These are phyloP conservation scores for Lithodes maja DNA, from an alignment of 2,888 invertebrate genomes.

Conservation along the genomic window DNA sequence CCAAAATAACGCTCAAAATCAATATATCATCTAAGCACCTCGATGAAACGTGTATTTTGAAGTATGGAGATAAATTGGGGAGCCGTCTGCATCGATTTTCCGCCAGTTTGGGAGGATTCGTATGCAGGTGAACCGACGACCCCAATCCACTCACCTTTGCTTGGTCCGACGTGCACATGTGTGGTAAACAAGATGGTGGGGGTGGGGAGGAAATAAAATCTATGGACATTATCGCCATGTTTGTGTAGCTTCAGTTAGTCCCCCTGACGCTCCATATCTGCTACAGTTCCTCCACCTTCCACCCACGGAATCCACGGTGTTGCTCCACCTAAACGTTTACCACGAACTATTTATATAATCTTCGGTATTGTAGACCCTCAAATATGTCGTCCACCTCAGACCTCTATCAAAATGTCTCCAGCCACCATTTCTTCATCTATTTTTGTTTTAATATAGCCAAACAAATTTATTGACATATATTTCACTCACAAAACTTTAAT, in stretches of 20 bases:
- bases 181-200: constrained; percentile 47
- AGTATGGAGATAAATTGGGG: neutral
- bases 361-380: no score
- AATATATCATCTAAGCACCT: no score
- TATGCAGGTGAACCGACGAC: constrained; percentile 51
- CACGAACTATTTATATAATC: no score
- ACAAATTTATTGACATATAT: no score
- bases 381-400: no score
- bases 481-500: no score
- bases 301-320: neutral
- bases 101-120: constrained; percentile 45
- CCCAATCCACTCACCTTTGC: constrained; percentile 57
- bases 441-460: no score
- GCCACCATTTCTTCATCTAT: no score
- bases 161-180: constrained; percentile 43
- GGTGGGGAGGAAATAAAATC: neutral
- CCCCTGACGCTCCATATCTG: neutral
- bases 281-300: neutral
- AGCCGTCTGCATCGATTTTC: neutral
- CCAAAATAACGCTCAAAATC: no score
- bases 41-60: no score
- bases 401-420: no score
- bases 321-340: neutral
- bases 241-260: neutral
- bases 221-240: neutral